A percentile compares a stretch with the other conserved stretches of the same genome.
phyloP scores from a whole-genome alignment of 1,140 invertebrate species.

The Bombus ignitus region DNA sequence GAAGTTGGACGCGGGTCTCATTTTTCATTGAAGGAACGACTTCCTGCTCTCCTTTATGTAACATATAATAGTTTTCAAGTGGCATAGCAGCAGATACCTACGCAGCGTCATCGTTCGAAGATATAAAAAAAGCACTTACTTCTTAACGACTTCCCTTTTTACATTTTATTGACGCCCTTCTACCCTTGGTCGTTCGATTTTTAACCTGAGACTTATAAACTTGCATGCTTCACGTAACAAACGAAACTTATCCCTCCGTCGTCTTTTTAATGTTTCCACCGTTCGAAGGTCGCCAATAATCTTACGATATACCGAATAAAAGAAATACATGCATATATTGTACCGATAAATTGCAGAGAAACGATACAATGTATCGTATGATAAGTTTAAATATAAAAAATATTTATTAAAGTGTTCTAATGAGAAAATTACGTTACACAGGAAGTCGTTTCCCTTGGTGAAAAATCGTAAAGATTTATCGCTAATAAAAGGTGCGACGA shows the following conservation, averaged over 20 bases:
- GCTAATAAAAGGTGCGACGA: constrained; percentile 53
- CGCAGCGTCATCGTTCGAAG: constrained; percentile 11
- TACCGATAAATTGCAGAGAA: not conserved
- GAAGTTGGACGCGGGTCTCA: not conserved
- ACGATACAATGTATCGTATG: not conserved
- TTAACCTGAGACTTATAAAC: not conserved
- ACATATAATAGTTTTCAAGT: constrained; percentile 13
- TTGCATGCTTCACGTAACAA: too few relatives aligned
- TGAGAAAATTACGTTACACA: constrained; percentile 38
- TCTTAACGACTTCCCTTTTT: constrained; percentile 29
- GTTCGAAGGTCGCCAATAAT: not conserved
- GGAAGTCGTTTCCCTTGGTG: constrained; percentile 8
- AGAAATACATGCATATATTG: not conserved
- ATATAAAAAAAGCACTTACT: constrained; percentile 37
- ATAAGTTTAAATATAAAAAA: not conserved
- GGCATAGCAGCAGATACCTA: not conserved
- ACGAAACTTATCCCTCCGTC: not conserved
- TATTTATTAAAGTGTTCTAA: not conserved
- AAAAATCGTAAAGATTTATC: constrained; percentile 56
- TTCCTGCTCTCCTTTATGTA: constrained; percentile 28
- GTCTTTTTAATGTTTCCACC: not conserved
- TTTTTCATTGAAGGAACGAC: constrained; percentile 42
- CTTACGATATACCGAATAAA: not conserved
- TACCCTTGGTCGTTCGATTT: not conserved
- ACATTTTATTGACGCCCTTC: constrained; percentile 33